These are phyloP conservation scores for Apotomis capreana DNA, from an alignment of 2,888 invertebrate genomes.

Conservation along the genomic window DNA sequence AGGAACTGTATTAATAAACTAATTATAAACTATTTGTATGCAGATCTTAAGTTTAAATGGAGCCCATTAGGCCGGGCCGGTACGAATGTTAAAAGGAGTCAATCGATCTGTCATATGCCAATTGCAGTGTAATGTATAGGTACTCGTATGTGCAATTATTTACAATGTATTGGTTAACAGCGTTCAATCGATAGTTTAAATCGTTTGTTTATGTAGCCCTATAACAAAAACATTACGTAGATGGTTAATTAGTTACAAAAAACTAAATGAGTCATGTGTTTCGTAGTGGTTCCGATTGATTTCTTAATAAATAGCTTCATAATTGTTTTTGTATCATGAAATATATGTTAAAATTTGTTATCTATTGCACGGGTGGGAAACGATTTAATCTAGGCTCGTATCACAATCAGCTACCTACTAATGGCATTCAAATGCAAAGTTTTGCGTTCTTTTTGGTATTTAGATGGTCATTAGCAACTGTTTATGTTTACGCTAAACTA, in stretches of 20 bases:
- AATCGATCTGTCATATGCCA: slow-evolving; percentile 1
- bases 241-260: background rate
- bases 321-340: background rate
- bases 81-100: slow-evolving; percentile 21
- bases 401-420: slow-evolving; percentile 14
- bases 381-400: background rate
- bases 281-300: too few species aligned
- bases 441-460: too few species aligned
- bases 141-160: slow-evolving; percentile 8
- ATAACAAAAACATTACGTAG: background rate
- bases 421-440: too few species aligned
- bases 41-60: slow-evolving; percentile 25
- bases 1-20: slow-evolving; percentile 34
- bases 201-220: background rate
- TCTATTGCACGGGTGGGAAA: slow-evolving; percentile 18
- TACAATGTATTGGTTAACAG: slow-evolving; percentile 10
- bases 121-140: slow-evolving; percentile 13
- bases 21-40: slow-evolving; percentile 29
- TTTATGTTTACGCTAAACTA: too few species aligned
- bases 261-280: background rate
- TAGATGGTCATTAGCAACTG: too few species aligned
- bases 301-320: background rate
- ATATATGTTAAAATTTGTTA: slow-evolving; percentile 7
- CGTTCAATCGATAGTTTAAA: slow-evolving; percentile 1
- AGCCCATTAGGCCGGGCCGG: slow-evolving; percentile 10